Evolutionary conservation across 92 coral and sea anemone genomes (phyloP), one percentile per base, ranked within the genome.

Genomic region (Muricea muricata): DNA sequence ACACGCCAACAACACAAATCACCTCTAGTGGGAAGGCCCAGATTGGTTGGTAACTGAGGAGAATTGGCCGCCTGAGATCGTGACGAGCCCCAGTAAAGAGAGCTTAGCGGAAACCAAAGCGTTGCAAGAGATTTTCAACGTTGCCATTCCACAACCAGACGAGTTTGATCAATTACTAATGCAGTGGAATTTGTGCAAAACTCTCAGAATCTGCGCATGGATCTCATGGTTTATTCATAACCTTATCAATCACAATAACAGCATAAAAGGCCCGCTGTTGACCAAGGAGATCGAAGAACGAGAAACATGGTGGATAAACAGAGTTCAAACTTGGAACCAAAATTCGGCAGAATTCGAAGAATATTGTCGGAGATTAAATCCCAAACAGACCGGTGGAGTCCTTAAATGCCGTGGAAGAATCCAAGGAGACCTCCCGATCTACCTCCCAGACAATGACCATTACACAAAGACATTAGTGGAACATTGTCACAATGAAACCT

Each of bases 371-470:
- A n/a, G n/a, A n/a, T n/a, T n/a, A n/a, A n/a, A n/a, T n/a, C n/a
- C n/a, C n/a, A n/a, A n/a, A n/a, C n/a, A n/a, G n/a, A n/a, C n/a
- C n/a, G 78, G 39, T 15, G 77, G 63, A 0, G 0, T 81, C 5
- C 63, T 21, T 23, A 66, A 81, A 39, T 81, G 86, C 63, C 37
- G 60, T 28, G 85, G 85, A 40, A 14, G 85, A 21, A 80, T 80
- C 8, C 78, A 65, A 30, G 86, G 67, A 45, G 68, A 66, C 20
- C 68, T 66, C 29, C 86, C 76, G 0, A 45, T 66, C 47, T 81
- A 81, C 31, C 47, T 65, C 15, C 86, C 86, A 37, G 50, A 45
- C 15, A 45, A 6, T 5, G 15, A 45, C 50, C 4, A 2, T 4
- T 81, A 58, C 31, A 65, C 20, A 9, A n/a, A 65, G 26, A 81